Evolutionary conservation across 2,888 invertebrate species (phyloP).

Genomic region (Noctuana brunneofusca): DNA sequence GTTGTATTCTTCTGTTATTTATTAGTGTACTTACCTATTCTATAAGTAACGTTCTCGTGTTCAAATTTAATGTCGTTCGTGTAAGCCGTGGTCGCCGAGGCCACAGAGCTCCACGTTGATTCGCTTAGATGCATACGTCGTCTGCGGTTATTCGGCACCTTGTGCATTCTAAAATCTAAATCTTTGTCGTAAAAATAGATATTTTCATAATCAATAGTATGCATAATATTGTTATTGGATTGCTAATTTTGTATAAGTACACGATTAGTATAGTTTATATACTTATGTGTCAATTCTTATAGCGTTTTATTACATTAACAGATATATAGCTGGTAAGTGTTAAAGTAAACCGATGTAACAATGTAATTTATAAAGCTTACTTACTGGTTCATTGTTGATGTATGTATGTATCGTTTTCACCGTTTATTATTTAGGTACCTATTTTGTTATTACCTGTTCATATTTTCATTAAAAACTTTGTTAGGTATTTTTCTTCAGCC

Average conservation of each 20-base stretch:
- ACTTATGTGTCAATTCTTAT: constrained; percentile 84
- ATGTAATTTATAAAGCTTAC: constrained; percentile 71
- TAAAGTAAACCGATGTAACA: constrained; percentile 73
- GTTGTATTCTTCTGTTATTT: constrained; percentile 68
- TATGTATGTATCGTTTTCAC: constrained; percentile 27
- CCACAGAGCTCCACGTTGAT: constrained; percentile 2
- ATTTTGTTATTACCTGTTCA: constrained; percentile 8
- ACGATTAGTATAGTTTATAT: constrained; percentile 84
- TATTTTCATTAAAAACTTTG: not conserved
- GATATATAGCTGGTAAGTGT: constrained; percentile 82
- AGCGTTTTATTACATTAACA: constrained; percentile 82
- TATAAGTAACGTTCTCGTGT: constrained; percentile 65
- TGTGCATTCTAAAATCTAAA: constrained; percentile 59
- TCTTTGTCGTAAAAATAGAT: constrained; percentile 69
- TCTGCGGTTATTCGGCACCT: constrained; percentile 39
- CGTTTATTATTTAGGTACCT: constrained; percentile 1
- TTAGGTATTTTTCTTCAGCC: constrained; percentile 12
- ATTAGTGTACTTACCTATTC: constrained; percentile 58
- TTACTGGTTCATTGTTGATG: constrained; percentile 50
- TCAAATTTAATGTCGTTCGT: constrained; percentile 46
- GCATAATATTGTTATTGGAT: constrained; percentile 80
- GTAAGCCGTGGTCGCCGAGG: constrained; percentile 38
- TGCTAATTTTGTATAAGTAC: constrained; percentile 82
- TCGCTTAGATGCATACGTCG: constrained; percentile 36
- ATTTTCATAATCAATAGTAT: constrained; percentile 80